Evolutionary conservation across 2,797 vertebrate species (phyloP).

Genomic region (Anas bahamensis): DNA sequence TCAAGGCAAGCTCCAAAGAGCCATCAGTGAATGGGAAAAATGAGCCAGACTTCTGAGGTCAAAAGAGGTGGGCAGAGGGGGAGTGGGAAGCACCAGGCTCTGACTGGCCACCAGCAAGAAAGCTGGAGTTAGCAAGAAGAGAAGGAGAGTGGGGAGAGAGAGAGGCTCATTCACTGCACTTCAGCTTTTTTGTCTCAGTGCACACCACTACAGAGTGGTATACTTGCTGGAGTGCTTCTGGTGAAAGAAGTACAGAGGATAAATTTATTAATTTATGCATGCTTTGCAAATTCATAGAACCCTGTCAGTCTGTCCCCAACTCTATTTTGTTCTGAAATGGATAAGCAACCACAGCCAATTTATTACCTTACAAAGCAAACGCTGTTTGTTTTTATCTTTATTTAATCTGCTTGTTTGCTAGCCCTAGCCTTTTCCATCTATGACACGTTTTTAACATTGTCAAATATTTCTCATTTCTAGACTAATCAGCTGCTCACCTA

Average conservation of each 20-base stretch:
- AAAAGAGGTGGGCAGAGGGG: background rate
- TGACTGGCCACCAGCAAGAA: background rate
- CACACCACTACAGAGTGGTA: background rate
- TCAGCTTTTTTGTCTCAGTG: background rate
- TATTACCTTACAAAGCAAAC: background rate
- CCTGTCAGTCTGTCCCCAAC: background rate
- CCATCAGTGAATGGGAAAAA: background rate
- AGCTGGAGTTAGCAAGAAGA: background rate
- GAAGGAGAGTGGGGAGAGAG: background rate
- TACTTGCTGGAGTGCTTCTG: background rate
- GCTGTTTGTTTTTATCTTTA: constrained; percentile 8
- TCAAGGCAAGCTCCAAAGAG: background rate
- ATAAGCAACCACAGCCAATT: background rate
- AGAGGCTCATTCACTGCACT: background rate
- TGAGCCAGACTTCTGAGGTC: background rate
- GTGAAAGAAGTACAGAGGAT: background rate
- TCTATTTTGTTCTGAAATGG: background rate
- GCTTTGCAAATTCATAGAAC: background rate
- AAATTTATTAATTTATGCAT: background rate
- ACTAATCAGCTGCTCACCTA: background rate
- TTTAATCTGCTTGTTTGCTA: background rate
- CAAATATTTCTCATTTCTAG: constrained; percentile 9
- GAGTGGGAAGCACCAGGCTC: background rate
- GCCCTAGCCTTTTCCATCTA: background rate
- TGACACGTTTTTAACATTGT: background rate